Base-by-base conservation (phyloP, 2,113 vertebrate genomes). In the Phainopepla nitens region DNA sequence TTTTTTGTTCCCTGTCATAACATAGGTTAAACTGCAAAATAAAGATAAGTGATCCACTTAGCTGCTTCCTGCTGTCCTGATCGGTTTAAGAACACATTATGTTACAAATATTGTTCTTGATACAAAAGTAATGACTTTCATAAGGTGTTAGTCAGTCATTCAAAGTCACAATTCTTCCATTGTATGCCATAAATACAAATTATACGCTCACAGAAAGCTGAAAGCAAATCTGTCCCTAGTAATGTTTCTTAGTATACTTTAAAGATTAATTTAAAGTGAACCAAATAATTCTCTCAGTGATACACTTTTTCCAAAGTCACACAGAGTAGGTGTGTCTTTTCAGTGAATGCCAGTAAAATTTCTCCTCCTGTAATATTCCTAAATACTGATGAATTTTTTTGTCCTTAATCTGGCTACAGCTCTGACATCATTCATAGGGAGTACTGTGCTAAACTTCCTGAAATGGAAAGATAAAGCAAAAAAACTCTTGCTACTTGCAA, bases 1-100 rank as follows among this genome's bases (percentile, higher is more conserved):
- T 97, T 90, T 93, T 90, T 93, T 91, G 69, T 94, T 94, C 94
- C 86, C 93, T 97, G 90, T 97, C 95, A 93, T 69, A 95, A 94
- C 90, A 72, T 92, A 89, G 90, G 94, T 96, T 97, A 97, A 97
- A 97, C 97, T 96, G 93, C 91, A 96, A 97, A 96, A 97, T 97
- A 97, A 98, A 98, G 95, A 96, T 94, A 97, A 98, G 97, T 97
- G 97, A 96, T 93, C 90, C 91, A 72, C 94, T 97, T 97, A 96
- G 80, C 84, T 92, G 89, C 90, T 95, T 97, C 94, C 95, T 97
- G 92, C 94, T 94, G 87, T 93, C 91, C 95, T 96, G 80, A 97
- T 98, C 95, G 76, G 86, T 96, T 97, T 97, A 97, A 96, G 95
- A 97, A 96, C 66, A 90, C 17, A 79, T 94, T 95, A 89, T 73